Conservation (phyloP, 2,113 vertebrate species). For the Acrocephalus kingi region DNA sequence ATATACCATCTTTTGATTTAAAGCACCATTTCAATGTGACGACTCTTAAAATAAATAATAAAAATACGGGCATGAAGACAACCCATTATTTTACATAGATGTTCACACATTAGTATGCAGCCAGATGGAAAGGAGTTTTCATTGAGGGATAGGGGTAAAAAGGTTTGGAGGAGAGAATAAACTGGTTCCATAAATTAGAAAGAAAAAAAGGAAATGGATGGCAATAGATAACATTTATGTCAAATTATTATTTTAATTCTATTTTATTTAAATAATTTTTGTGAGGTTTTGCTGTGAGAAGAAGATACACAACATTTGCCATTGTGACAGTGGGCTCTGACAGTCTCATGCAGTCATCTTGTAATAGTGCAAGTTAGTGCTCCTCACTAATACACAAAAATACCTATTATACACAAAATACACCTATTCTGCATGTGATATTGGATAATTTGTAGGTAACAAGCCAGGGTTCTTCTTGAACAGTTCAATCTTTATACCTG, state of each 20-base stretch:
- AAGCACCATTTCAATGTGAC: background rate
- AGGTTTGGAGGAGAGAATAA: background rate
- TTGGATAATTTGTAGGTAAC: background rate
- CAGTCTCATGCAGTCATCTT: background rate
- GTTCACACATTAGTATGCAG: background rate
- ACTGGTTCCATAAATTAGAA: background rate
- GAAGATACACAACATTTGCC: background rate
- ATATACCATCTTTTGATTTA: background rate
- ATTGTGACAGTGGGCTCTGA: fast-evolving
- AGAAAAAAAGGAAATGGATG: background rate
- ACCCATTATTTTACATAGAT: background rate
- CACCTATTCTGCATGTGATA: background rate
- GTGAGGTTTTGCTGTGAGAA: background rate
- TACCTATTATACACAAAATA: too few relatives aligned
- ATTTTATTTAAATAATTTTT: background rate
- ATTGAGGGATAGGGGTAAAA: background rate
- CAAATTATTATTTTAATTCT: background rate
- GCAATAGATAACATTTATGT: background rate
- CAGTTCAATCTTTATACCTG: background rate
- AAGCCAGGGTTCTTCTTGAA: background rate
- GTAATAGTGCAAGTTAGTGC: background rate
- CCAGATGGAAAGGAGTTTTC: background rate
- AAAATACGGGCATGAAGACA: background rate
- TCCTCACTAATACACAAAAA: background rate
- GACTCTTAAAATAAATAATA: background rate